phyloP scores from a whole-genome alignment of 2,113 vertebrate genomes.

The Albula glossodonta region DNA sequence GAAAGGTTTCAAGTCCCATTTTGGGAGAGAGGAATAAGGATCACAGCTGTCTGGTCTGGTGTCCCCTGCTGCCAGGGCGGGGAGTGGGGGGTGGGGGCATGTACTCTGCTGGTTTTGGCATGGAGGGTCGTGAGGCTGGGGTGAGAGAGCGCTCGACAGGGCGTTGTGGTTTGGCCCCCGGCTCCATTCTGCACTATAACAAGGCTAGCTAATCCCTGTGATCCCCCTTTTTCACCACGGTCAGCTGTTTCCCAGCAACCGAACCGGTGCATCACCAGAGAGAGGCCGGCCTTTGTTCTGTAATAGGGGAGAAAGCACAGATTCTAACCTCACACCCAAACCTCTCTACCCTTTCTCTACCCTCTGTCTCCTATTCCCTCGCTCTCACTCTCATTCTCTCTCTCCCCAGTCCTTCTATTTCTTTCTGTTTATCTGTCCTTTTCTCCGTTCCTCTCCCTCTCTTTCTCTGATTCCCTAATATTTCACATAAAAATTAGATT shows the following conservation, averaged over 20 bases:
- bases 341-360: neutral
- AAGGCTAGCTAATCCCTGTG: constrained; percentile 46
- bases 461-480: too few relatives aligned
- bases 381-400: neutral
- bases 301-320: neutral
- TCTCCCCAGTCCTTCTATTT: neutral
- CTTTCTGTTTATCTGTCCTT: neutral
- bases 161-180: neutral
- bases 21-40: too few relatives aligned
- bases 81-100: neutral
- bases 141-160: too few relatives aligned
- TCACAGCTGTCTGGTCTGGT: too few relatives aligned
- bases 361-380: neutral
- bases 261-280: neutral
- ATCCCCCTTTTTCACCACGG: constrained; percentile 42
- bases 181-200: constrained; percentile 40
- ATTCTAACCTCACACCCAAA: neutral
- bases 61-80: neutral
- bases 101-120: constrained; percentile 16
- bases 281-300: neutral
- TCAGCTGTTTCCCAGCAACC: constrained; percentile 46
- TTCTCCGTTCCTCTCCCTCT: too few relatives aligned
- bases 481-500: too few relatives aligned
- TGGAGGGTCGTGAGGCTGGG: neutral
- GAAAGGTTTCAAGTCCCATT: neutral